Evolutionary conservation across 1,140 invertebrate genomes (phyloP).

Genomic region (Parasteatoda tepidariorum): DNA sequence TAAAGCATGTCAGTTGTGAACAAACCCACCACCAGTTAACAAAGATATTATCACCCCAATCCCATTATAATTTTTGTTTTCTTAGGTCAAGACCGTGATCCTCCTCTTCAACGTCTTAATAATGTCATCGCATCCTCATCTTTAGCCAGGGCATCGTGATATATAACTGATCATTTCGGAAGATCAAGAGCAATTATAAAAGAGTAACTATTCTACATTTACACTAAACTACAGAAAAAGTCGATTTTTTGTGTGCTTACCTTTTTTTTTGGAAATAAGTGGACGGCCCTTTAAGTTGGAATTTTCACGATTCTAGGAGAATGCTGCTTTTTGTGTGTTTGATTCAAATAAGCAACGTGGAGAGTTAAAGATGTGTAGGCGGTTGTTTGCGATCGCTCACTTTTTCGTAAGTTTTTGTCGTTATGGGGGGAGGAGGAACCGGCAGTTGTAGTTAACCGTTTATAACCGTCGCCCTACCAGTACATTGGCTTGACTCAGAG

Average conservation of each 20-base stretch:
- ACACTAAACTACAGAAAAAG: background rate
- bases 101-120: background rate
- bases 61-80: no score
- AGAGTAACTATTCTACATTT: background rate
- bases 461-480: slow-evolving; percentile 41
- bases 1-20: background rate
- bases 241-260: background rate
- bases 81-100: background rate
- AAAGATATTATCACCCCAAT: background rate
- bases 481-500: slow-evolving; percentile 44
- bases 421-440: background rate
- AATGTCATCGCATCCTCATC: background rate
- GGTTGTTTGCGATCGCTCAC: slow-evolving; percentile 1
- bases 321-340: background rate
- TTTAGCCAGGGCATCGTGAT: background rate
- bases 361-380: background rate
- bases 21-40: background rate
- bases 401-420: slow-evolving; percentile 29
- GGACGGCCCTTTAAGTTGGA: background rate
- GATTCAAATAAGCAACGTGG: background rate
- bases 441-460: slow-evolving; percentile 50
- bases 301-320: background rate
- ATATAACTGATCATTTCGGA: background rate
- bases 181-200: background rate
- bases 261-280: background rate